phyloP scores from a whole-genome alignment of 2,113 vertebrate species.

The Gymnorhina tibicen region DNA sequence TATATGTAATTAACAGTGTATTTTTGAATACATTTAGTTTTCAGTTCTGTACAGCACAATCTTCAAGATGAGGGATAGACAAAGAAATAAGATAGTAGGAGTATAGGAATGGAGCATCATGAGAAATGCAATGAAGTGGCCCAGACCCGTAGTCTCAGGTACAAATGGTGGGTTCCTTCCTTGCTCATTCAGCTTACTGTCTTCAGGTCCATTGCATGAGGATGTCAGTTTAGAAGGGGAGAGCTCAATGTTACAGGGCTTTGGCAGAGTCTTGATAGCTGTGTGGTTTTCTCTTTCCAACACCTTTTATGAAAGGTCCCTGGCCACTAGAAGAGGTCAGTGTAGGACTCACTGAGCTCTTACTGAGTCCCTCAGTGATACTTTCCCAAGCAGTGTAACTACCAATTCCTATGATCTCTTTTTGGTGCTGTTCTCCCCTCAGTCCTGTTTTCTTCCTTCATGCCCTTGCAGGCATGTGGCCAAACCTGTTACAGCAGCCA shows the following conservation, averaged over 20 bases:
- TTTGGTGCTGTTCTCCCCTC: not conserved
- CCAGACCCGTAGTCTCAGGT: not conserved
- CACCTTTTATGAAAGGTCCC: not conserved
- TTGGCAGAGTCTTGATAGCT: not conserved
- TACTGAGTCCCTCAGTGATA: not conserved
- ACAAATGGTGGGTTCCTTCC: accelerated
- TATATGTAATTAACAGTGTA: not conserved
- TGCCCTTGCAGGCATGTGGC: not conserved
- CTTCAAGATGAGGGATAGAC: not conserved
- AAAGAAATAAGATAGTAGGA: not conserved
- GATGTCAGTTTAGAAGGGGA: not conserved
- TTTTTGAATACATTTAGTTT: not conserved
- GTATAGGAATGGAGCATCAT: not conserved
- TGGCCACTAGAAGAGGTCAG: not conserved
- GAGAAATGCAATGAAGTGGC: not conserved
- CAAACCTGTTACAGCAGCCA: not conserved
- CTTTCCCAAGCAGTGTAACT: not conserved
- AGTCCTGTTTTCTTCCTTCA: not conserved
- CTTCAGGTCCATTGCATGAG: not conserved
- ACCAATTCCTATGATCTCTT: accelerated
- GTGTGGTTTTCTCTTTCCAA: not conserved
- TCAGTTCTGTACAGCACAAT: not conserved
- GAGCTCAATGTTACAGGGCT: not conserved
- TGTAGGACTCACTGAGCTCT: not conserved
- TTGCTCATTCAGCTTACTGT: not conserved